These are phyloP conservation scores for Colinus virginianus DNA, from an alignment of 2,113 vertebrate genomes.

Conservation along the genomic window DNA sequence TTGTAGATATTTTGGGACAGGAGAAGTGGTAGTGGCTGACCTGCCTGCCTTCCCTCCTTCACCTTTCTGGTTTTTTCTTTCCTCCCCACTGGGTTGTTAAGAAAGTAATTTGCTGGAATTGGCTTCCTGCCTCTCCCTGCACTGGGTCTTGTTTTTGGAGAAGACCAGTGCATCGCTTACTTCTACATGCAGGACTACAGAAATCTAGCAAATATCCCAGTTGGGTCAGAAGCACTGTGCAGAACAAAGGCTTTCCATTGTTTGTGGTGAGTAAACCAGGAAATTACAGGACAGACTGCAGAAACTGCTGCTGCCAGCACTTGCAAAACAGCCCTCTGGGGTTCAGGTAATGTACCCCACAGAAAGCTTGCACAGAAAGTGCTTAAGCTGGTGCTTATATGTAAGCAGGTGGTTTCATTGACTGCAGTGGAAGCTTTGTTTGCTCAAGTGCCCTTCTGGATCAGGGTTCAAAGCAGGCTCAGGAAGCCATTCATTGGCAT, in stretches of 20 bases:
- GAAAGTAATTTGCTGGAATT: background rate
- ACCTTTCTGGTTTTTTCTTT: accelerated
- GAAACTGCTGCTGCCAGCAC: background rate
- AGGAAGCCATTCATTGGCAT: background rate
- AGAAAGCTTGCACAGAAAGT: background rate
- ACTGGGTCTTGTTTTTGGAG: background rate
- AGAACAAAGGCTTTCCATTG: background rate
- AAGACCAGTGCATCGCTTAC: background rate
- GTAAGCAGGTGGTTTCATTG: background rate
- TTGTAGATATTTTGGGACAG: background rate
- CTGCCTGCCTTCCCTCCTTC: background rate
- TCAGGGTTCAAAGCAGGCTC: background rate
- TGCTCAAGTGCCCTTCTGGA: background rate
- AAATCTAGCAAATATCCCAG: background rate
- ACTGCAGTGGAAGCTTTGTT: background rate
- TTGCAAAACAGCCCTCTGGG: background rate
- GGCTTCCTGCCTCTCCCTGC: background rate
- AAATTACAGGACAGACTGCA: background rate
- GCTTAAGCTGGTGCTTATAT: background rate
- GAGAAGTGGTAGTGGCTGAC: background rate
- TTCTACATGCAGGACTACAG: background rate
- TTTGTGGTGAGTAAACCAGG: background rate
- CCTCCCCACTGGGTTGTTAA: background rate
- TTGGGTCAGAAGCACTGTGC: background rate
- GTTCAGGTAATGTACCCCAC: background rate